Conservation (phyloP, 2,888 invertebrate genomes). For the Strigamia crassipes region DNA sequence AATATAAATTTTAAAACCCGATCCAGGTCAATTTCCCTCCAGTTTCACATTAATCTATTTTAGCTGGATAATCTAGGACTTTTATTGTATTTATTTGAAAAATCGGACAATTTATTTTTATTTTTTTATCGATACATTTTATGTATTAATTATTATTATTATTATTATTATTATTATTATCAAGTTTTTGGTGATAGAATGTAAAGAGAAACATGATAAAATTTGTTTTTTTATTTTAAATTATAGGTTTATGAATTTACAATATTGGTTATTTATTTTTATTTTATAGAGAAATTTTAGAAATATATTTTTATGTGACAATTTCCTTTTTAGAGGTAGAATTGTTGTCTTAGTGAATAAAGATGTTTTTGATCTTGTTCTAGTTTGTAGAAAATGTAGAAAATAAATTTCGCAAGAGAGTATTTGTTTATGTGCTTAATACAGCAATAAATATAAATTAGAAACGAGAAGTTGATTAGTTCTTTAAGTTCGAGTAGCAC, state of each 20-base stretch:
- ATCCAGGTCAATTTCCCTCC: conserved; percentile 21
- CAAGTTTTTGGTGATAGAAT: neutral
- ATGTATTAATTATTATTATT: too few relatives aligned
- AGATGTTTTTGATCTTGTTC: neutral
- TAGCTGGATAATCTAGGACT: neutral
- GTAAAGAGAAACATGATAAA: neutral
- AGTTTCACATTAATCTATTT: conserved; percentile 16
- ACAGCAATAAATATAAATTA: neutral
- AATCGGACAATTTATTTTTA: neutral
- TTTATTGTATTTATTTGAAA: neutral
- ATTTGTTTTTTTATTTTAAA: neutral
- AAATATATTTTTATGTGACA: neutral
- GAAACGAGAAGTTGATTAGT: too few relatives aligned
- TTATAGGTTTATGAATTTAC: neutral
- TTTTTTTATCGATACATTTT: neutral
- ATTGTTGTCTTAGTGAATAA: neutral
- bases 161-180: neutral
- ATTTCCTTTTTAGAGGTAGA: neutral
- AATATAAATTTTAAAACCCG: neutral
- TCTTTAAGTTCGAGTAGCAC: too few relatives aligned
- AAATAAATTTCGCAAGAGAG: neutral
- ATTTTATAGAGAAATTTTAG: neutral
- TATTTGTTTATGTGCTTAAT: conserved; percentile 1
- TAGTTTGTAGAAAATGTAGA: conserved; percentile 2
- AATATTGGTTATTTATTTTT: neutral